Evolutionary conservation across 2,888 invertebrate species (phyloP), one percentile per base, ranked within the genome.

Genomic region (Phorcus lineatus): DNA sequence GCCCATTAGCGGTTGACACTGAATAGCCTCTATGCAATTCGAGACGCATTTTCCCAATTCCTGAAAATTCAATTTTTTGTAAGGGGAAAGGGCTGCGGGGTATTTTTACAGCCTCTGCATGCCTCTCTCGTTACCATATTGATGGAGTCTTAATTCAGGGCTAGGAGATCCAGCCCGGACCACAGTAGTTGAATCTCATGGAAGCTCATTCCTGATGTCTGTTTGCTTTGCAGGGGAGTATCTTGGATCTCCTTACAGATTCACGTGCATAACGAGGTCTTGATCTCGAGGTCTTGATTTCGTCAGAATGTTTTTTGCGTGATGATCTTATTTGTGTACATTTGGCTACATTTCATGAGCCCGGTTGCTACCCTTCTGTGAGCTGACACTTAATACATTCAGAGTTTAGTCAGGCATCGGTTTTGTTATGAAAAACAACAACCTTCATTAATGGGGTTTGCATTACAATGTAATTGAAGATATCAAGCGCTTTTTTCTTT

Each of bases 21-120:
- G 19, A 28, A 70, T 36, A 70, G 36, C 70, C 70, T 70, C 70
- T 28, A 40, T 70, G 70, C 36, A 31, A 70, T 70, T 40, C 40
- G 70, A 70, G 70, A 70, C 40, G 36, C 70, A 70, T 70, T 70
- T 70, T 70, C 70, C 70, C 70, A 70, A 70, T 70, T 70, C 70
- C 70, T 70, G 40, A 70, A 70, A 70, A 70, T 70, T 70, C 70
- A 70, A 70, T 70, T 70, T 70, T 31, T 70, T 70, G 36, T 36
- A n/a, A 31, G 24, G 62, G 28, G 62, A 62, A 31, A 36, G 70
- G 40, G 70, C 70, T 40, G 31, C 36, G 40, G 36, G 70, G 36
- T 70, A 36, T 70, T 70, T 70, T 70, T 70, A 70, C 36, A 70
- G 70, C 70, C 70, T 40, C 19, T 9, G 40, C 40, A 70, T 70